Base-by-base conservation (phyloP, 1,140 invertebrate species). In the Diprion similis region DNA sequence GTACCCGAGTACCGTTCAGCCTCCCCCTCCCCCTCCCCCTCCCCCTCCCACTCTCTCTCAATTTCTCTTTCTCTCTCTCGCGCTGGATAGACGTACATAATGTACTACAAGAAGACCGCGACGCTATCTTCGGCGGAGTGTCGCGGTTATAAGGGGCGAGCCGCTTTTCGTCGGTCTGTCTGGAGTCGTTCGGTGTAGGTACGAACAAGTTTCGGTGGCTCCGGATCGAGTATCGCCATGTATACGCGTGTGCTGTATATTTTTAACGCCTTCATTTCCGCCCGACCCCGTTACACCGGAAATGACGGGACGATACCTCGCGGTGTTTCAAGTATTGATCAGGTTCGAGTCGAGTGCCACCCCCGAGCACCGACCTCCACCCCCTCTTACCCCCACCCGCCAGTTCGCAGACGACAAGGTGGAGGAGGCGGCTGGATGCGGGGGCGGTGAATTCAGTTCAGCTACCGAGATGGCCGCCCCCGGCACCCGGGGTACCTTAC, bases 241-340 rank as follows among this genome's bases (percentile, higher is more conserved):
- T 59, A 17, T 59, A 37, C 24, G 24, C 11, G 51, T 68, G 68
- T 37, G 24, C 70, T 82, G 80, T 80, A 82, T 82, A 78, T 80
- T 85, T 85, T 84, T 86, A 85, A 84, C 85, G 85, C 83, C 82
- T 87, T 87, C 85, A 87, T 87, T 87, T 87, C 85, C 85, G 85
- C 79, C 77, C 77, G 78, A 4, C 78, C 79, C 77, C 79, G 83
- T 78, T 80, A 85, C 83, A 86, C 83, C 86, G 86, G 86, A 87
- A 86, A 87, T 86, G 86, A 80, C 85, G 81, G 79, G 78, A 86
- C 85, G 86, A 86, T 87, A 87, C 85, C 84, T 86, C 83, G 84
- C 83, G 84, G 86, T 87, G 86, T 87, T 86, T 86, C 84, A 86
- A 85, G 86, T 87, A 87, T 87, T 87, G 86, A 87, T 87, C 86